A percentile compares a stretch with the other conserved stretches of the same genome.
phyloP scores from a whole-genome alignment of 1,140 invertebrate genomes.

The Drosophila murphyi region DNA sequence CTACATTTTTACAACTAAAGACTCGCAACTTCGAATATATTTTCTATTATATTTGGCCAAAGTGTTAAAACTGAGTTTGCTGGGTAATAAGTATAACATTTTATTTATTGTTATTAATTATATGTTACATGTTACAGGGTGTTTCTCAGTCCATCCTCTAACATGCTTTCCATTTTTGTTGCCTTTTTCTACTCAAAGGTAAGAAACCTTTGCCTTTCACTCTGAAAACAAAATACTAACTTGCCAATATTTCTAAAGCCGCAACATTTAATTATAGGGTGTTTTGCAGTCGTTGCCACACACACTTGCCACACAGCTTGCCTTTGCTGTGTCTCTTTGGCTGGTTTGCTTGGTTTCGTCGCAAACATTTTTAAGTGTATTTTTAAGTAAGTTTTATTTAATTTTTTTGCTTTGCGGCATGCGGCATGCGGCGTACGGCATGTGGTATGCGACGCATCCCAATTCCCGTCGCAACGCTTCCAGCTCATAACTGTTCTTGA shows the following conservation, averaged over 20 bases:
- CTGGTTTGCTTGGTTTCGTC: constrained; percentile 43
- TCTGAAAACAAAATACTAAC: not conserved
- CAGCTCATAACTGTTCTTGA: constrained; percentile 82
- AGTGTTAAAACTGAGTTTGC: too few species aligned
- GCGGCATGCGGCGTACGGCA: constrained; percentile 47
- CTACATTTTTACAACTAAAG: not conserved
- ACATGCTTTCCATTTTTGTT: not conserved
- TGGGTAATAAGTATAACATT: not conserved
- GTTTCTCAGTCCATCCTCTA: not conserved
- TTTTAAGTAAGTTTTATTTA: constrained; percentile 51
- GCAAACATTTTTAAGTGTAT: constrained; percentile 72
- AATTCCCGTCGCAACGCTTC: constrained; percentile 55
- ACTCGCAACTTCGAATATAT: too few species aligned
- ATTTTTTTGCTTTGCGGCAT: constrained; percentile 1
- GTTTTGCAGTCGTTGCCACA: not conserved
- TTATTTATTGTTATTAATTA: not conserved
- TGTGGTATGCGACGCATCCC: constrained; percentile 62
- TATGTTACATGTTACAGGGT: not conserved
- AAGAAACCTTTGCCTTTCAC: not conserved
- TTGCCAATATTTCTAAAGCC: too few species aligned
- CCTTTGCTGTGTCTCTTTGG: constrained; percentile 2
- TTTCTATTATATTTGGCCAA: too few species aligned
- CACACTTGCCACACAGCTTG: not conserved
- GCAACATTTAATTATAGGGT: not conserved
- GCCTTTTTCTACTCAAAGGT: too few species aligned